A percentile compares a stretch with the other conserved stretches of the same genome.
phyloP scores from a whole-genome alignment of 30 jellyfish, hydroid and myxozoan genomes.

The Nemopilema nomurai region DNA sequence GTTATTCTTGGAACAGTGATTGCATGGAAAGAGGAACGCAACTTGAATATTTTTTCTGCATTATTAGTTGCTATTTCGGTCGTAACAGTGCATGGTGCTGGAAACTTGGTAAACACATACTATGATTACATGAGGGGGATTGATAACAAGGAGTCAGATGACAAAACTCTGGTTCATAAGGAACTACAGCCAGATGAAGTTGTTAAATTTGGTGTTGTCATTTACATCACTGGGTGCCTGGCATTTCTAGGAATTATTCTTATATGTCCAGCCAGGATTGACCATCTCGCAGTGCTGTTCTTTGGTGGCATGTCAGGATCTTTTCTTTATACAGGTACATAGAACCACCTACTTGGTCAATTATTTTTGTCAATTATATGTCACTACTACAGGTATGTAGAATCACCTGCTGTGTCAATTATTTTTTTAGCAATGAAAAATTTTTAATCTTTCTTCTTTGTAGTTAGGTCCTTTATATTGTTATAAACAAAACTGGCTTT shows the following conservation, averaged over 20 bases:
- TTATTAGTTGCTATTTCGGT: conserved; percentile 22
- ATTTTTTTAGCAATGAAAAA: background rate
- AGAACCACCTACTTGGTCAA: background rate
- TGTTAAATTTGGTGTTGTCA: conserved; percentile 56
- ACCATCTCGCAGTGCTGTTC: conserved; percentile 60
- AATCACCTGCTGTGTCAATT: background rate
- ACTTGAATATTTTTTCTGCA: conserved; percentile 21
- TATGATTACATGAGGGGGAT: conserved; percentile 75
- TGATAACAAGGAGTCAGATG: conserved; percentile 80
- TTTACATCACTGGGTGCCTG: conserved; percentile 63
- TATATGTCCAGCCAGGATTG: conserved; percentile 56
- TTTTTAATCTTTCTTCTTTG: too few species aligned
- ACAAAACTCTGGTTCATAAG: conserved; percentile 74
- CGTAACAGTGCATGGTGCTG: conserved; percentile 83
- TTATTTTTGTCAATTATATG: too few species aligned
- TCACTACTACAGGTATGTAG: too few species aligned
- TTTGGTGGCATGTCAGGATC: conserved; percentile 84
- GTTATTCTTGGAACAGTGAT: conserved; percentile 72
- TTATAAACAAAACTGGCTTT: too few species aligned
- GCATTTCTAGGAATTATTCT: conserved; percentile 58
- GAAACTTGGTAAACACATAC: conserved; percentile 86
- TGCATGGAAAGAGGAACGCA: conserved; percentile 62
- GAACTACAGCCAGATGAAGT: conserved; percentile 68
- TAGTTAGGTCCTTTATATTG: too few species aligned
- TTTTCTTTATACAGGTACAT: conserved; percentile 77